Conservation (phyloP, 2,113 vertebrate genomes). For the Phylloscopus trochilus region DNA sequence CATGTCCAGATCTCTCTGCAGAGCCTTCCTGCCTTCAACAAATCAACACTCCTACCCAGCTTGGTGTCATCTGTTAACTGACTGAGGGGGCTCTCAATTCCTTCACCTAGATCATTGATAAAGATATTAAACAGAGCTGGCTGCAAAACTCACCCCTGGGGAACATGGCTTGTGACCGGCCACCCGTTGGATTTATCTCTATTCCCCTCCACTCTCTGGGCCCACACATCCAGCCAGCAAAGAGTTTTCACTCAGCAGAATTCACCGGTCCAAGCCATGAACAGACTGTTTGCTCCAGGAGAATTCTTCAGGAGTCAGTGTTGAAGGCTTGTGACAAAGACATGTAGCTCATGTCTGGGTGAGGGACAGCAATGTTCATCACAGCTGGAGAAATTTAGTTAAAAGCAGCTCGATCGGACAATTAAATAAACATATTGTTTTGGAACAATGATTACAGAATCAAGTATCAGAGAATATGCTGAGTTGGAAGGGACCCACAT, state of each 20-base stretch:
- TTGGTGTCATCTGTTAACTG: not conserved
- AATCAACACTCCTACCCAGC: accelerated
- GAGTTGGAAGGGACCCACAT: not conserved
- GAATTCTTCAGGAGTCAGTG: not conserved
- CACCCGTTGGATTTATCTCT: not conserved
- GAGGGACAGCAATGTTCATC: not conserved
- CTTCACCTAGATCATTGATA: not conserved
- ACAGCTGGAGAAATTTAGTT: not conserved
- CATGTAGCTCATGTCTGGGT: not conserved
- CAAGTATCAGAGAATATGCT: not conserved
- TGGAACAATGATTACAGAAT: not conserved
- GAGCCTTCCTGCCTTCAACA: not conserved
- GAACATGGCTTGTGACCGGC: accelerated
- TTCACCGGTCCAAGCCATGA: not conserved
- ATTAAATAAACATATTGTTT: not conserved
- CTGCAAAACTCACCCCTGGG: not conserved
- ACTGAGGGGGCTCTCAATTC: not conserved
- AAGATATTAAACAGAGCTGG: not conserved
- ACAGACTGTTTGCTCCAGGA: not conserved
- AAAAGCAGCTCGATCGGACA: not conserved
- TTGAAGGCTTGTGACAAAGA: not conserved
- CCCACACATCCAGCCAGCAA: not conserved
- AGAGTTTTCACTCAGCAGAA: not conserved
- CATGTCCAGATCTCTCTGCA: not conserved
- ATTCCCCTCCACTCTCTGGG: not conserved